These are phyloP conservation scores for Minunthozetes semirufus DNA, from an alignment of 2,888 invertebrate species.

Conservation along the genomic window DNA sequence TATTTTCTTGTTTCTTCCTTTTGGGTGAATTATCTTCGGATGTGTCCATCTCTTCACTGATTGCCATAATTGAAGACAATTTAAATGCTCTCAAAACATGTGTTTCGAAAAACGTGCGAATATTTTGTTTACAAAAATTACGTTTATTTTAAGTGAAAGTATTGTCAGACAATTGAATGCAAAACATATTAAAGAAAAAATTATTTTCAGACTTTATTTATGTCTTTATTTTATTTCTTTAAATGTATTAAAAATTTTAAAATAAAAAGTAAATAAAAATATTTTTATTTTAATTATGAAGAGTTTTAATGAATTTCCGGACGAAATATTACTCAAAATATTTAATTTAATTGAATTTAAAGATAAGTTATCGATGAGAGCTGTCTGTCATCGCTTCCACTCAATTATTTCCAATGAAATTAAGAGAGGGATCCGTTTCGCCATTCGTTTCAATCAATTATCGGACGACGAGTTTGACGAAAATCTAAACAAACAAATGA, in stretches of 20 bases:
- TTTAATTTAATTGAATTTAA: not conserved
- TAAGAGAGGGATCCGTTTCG: not conserved
- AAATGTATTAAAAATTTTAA: not conserved
- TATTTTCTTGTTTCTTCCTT: not conserved
- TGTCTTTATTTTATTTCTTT: no score
- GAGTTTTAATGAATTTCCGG: not conserved
- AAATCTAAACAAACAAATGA: not conserved
- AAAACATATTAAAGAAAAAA: no score
- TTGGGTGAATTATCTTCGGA: not conserved
- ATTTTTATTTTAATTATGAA: not conserved
- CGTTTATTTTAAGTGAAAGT: not conserved
- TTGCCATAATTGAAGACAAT: not conserved
- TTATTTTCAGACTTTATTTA: no score
- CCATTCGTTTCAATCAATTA: not conserved
- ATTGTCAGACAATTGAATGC: not conserved
- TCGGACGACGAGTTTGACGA: constrained; percentile 10
- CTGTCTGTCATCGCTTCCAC: constrained; percentile 1
- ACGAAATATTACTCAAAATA: not conserved
- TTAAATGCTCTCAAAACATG: not conserved
- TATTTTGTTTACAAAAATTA: no score
- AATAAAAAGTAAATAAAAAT: not conserved
- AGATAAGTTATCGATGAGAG: not conserved
- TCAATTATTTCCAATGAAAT: not conserved
- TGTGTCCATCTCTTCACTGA: no score
- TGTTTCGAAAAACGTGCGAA: not conserved